Base-by-base conservation (phyloP, 2,113 vertebrate species). In the Nycticorax nycticorax region DNA sequence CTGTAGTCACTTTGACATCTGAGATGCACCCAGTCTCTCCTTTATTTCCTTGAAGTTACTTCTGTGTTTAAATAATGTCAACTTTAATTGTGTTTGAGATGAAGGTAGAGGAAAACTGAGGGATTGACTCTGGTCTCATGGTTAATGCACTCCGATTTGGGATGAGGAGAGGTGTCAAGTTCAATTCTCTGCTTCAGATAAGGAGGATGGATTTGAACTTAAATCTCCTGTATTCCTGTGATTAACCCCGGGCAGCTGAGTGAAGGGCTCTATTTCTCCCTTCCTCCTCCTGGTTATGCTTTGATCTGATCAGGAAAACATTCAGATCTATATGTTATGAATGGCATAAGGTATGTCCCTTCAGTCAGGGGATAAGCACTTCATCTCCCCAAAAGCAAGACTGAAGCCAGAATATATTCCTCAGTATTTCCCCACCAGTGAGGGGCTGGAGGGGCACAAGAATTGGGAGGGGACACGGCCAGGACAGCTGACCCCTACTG, bases 111-210 rank as follows among this genome's bases (percentile, higher is more conserved):
- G 52, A 75, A 89, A 92, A 92, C 26, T 17, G 47, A 78, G 69
- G 87, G 77, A 95, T 87, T 96, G 84, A 91, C 87, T 96, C 52
- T 41, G 66, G 28, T 81, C 91, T 94, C 84, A 52, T 48, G 91
- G 77, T 68, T 91, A 94, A 87, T 87, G 77, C 87, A 57, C 89
- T 92, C 73, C 0, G 18, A 85, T 94, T 60, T 76, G 87, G 95
- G 77, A 89, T 68, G 60, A 96, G 83, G 72, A 81, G 66, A 87
- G 69, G 92, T 96, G 93, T 96, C 89, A 94, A 19, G 56, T 93
- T 95, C 89, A 93, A 96, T 97, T 97, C 96, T 82, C 69, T 89
- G 87, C 89, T 93, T 96, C 93, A 96, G 14, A 85, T 82, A 82
- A 89, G 43, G 83, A 91, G 80, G 93, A 95, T 75, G 57, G 89